phyloP scores from a whole-genome alignment of 2,113 vertebrate genomes.

The Ia io region DNA sequence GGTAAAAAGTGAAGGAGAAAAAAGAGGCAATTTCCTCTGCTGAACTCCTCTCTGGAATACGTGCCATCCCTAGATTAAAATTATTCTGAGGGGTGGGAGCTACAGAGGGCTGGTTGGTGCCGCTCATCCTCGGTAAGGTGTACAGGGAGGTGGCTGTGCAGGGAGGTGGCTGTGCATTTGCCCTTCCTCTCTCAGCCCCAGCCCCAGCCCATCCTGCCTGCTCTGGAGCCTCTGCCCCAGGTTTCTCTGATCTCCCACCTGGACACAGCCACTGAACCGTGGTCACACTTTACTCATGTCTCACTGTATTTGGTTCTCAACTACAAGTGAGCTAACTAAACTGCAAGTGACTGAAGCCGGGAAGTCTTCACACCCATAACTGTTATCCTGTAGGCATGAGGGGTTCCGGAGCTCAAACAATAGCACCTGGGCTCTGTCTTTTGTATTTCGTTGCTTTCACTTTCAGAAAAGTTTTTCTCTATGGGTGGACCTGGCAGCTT shows the following conservation, averaged over 20 bases:
- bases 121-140: fast-evolving
- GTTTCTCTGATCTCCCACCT: not conserved
- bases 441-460: not conserved
- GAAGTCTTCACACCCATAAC: not conserved
- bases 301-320: not conserved
- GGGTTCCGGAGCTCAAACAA: not conserved
- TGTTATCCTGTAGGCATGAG: not conserved
- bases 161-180: no score
- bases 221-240: not conserved
- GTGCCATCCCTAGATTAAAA: not conserved
- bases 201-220: not conserved
- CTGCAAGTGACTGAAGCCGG: not conserved
- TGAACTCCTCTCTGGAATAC: not conserved
- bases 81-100: not conserved
- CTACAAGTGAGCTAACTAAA: not conserved
- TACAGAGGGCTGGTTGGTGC: not conserved
- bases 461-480: not conserved
- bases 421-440: not conserved
- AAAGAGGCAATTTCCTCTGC: not conserved
- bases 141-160: no score
- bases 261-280: not conserved
- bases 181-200: not conserved
- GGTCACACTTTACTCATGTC: no score
- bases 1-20: not conserved
- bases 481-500: not conserved